phyloP scores from a whole-genome alignment of 1,140 invertebrate genomes.

The Rhopalosiphum padi region DNA sequence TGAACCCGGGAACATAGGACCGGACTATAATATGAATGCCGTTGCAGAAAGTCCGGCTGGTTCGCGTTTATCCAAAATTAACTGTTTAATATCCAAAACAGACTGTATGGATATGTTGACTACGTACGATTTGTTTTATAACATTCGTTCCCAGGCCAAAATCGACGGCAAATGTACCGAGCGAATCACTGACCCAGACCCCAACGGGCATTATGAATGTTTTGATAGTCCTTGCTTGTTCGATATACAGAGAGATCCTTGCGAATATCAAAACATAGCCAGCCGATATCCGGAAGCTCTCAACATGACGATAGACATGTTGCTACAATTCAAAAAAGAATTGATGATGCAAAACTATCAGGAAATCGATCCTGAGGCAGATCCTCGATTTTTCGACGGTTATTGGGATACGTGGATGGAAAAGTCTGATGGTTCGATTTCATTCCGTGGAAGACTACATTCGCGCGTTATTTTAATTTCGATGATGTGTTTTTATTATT shows the following conservation, averaged over 20 bases:
- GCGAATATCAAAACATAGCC: constrained; percentile 70
- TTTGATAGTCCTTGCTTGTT: constrained; percentile 68
- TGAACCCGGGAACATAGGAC: constrained; percentile 16
- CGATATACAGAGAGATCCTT: constrained; percentile 71
- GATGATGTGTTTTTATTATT: neutral
- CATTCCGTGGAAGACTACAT: neutral
- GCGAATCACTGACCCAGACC: neutral
- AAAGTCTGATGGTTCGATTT: neutral
- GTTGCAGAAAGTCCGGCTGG: neutral
- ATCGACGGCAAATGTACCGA: neutral
- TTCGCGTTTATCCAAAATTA: constrained; percentile 31
- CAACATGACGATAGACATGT: constrained; percentile 61
- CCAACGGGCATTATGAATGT: neutral
- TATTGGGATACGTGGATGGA: constrained; percentile 65
- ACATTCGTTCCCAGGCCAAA: constrained; percentile 18
- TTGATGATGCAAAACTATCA: constrained; percentile 61
- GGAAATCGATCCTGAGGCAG: constrained; percentile 63
- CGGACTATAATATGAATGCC: constrained; percentile 10
- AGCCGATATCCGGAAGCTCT: constrained; percentile 63
- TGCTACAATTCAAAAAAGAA: constrained; percentile 62
- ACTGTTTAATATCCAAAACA: neutral
- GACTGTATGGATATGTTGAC: constrained; percentile 38
- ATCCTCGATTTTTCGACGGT: constrained; percentile 64
- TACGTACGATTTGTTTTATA: constrained; percentile 6
- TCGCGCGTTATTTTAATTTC: neutral